Base-by-base conservation (phyloP, 2,888 invertebrate species). In the Tiphia femorata region DNA sequence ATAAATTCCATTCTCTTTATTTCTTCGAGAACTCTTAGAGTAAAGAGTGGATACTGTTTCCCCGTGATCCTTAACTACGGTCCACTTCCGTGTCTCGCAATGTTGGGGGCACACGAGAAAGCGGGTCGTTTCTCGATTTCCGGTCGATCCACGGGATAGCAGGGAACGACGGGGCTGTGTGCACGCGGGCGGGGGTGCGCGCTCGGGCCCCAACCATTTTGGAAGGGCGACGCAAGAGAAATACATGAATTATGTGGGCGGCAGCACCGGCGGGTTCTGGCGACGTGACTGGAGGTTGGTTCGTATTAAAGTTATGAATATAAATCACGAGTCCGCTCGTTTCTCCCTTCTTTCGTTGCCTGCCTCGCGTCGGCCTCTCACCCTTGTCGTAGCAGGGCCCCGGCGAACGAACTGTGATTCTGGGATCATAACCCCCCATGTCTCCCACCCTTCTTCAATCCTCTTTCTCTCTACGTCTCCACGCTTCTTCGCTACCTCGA, bases 231-330 rank as follows among this genome's bases (percentile, higher is more conserved):
- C 57, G 54, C 51, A 57, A 46, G 62, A 70, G 73, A 70, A 76
- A 75, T 72, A 68, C 73, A 76, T 78, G 76, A 78, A 77, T 79
- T 78, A 77, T 62, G 62, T 46, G 64, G 60, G 55, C 42, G 66
- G 55, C 41, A 49, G 40, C 16, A n/a, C 30, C 42, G 57, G 62
- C 47, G 61, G 67, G 62, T 62, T 58, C 59, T 40, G 58, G 49
- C 67, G 68, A 79, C 78, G 79, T 78, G 79, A 78, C 78, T 79
- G 64, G 67, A 72, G 72, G 72, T 72, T 72, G 72, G 67, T 70
- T 75, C 71, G 77, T 72, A 79, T 79, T 77, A 79, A 80, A 79
- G 67, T 80, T 79, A 78, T 80, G 79, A 80, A 80, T 80, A 79
- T 80, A 80, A 80, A 79, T 79, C 77, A 77, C 70, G 62, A 46